A percentile compares a stretch with the other conserved stretches of the same genome.
Conservation (phyloP, 2,113 vertebrate genomes). For the Mellivora capensis region DNA sequence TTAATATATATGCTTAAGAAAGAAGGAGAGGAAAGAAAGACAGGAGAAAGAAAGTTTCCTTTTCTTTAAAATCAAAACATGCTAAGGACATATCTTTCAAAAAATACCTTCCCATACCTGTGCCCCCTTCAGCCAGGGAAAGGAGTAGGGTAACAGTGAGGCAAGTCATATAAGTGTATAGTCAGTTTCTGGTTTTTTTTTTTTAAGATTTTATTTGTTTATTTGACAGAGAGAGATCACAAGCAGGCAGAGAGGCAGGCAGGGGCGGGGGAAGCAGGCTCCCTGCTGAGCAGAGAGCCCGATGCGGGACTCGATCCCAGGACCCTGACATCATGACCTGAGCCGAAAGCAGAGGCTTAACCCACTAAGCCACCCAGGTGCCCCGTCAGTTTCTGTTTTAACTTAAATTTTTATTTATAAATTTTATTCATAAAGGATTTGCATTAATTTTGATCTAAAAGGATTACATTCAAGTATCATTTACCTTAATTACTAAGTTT, state of each 20-base stretch:
- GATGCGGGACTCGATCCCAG: accelerated
- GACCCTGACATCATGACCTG: too few relatives aligned
- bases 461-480: not conserved
- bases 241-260: too few relatives aligned
- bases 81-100: not conserved
- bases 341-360: too few relatives aligned
- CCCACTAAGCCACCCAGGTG: too few relatives aligned
- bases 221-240: too few relatives aligned
- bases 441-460: not conserved
- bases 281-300: too few relatives aligned
- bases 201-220: too few relatives aligned
- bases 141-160: not conserved
- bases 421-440: not conserved
- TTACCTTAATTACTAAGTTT: not conserved
- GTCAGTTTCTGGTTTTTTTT: not conserved
- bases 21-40: too few relatives aligned
- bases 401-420: not conserved
- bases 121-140: not conserved
- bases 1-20: not conserved
- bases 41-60: too few relatives aligned
- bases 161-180: not conserved
- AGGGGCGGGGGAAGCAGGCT: too few relatives aligned
- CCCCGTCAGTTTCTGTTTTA: not conserved
- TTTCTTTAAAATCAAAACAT: not conserved
- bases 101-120: not conserved